Conservation (phyloP, 1,140 invertebrate genomes). For the Sarcophaga peregrina region DNA sequence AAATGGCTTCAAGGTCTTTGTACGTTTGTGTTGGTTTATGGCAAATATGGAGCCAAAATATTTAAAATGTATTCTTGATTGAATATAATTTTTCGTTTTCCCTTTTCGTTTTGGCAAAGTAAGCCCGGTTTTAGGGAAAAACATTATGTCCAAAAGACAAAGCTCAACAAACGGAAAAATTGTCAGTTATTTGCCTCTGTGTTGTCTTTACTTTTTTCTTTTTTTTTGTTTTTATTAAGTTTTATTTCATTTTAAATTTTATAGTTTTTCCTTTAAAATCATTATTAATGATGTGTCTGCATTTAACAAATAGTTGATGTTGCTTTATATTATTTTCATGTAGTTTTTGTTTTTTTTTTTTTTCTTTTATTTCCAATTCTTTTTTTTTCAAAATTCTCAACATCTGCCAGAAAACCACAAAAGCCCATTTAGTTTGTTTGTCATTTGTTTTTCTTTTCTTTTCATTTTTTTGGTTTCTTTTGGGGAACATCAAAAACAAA, state of each 20-base stretch:
- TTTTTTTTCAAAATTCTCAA: background rate
- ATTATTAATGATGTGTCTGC: conserved; percentile 28
- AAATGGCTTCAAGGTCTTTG: background rate
- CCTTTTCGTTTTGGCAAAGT: background rate
- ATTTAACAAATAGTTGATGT: conserved; percentile 7
- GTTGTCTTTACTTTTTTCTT: background rate
- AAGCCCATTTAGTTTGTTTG: conserved; percentile 23
- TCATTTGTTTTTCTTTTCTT: background rate
- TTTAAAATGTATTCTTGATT: background rate
- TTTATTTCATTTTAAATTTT: background rate
- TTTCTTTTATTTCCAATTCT: too few species aligned
- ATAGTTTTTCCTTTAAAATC: background rate
- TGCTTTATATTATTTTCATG: background rate
- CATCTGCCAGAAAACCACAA: conserved; percentile 22
- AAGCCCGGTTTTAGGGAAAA: background rate
- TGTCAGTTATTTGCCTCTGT: too few species aligned
- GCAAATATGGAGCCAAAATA: background rate
- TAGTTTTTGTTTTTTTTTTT: too few species aligned
- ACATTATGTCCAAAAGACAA: too few species aligned
- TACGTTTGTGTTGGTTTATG: background rate
- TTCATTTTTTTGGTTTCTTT: background rate
- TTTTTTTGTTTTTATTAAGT: background rate
- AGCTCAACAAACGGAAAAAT: too few species aligned
- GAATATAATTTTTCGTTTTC: background rate
- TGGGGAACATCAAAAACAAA: background rate